Evolutionary conservation across 2,888 invertebrate species (phyloP).

Genomic region (Ornithoptera priamus): DNA sequence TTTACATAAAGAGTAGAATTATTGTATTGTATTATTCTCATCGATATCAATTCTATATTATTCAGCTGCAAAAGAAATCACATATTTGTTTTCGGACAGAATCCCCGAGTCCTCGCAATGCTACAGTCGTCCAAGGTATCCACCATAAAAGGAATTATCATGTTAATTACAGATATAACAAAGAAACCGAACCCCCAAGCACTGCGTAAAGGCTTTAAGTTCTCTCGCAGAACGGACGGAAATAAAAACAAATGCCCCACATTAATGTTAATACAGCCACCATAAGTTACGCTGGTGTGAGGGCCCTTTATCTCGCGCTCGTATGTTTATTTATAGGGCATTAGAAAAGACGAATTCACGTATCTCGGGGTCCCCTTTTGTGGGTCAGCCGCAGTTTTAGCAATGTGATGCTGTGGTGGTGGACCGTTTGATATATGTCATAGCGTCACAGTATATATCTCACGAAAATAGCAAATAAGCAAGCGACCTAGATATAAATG

Average conservation of each 20-base stretch:
- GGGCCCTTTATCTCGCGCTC: conserved; percentile 39
- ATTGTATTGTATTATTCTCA: too few relatives aligned
- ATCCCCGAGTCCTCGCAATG: too few relatives aligned
- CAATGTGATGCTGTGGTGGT: conserved; percentile 16
- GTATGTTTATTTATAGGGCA: conserved; percentile 72
- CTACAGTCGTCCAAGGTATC: not conserved
- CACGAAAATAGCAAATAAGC: too few relatives aligned
- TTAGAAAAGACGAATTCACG: conserved; percentile 66
- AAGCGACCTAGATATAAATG: too few relatives aligned
- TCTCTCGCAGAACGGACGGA: not conserved
- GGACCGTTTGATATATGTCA: too few relatives aligned
- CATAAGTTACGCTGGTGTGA: conserved; percentile 33
- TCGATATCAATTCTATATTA: too few relatives aligned
- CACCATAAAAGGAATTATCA: not conserved
- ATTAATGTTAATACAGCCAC: conserved; percentile 24
- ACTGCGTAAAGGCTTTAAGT: conserved; percentile 9
- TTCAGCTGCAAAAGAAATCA: too few relatives aligned
- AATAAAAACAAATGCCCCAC: conserved; percentile 12
- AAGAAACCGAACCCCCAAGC: conserved; percentile 34
- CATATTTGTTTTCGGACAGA: too few relatives aligned
- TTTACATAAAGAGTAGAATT: too few relatives aligned
- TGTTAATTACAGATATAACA: conserved; percentile 10
- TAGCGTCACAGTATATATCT: too few relatives aligned
- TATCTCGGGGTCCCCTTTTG: conserved; percentile 46
- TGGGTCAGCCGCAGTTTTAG: conserved; percentile 42